Base-by-base conservation (phyloP, 2,888 invertebrate species). In the Andrena praecox region DNA sequence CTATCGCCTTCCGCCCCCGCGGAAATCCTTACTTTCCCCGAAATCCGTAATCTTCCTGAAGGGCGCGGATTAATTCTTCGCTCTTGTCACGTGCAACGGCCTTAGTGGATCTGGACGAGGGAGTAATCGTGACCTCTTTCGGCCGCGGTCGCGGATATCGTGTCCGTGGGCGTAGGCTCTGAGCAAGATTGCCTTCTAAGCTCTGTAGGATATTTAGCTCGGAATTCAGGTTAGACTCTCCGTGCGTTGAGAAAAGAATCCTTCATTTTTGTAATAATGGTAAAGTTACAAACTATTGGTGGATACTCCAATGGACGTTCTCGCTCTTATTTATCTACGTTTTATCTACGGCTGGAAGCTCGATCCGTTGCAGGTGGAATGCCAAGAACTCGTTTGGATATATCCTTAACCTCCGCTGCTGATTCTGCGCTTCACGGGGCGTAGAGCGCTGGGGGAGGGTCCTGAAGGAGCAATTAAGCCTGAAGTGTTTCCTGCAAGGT, bases 401-500 rank as follows among this genome's bases (percentile, higher is more conserved):
- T 87, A 89, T 85, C 85, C 81, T 87, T 87, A 86, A 84, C 87
- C 85, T 84, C 81, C 85, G 83, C 24, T 80, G 89, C 87, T 84
- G 89, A 89, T 89, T 86, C 86, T 89, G 87, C 86, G 89, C 80
- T 85, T 89, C 86, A 78, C 84, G 82, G 62, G 60, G 71, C 82
- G 24, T 16, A 42, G 42, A 42, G 16, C 78, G 70, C 88, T 76
- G 85, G 86, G 87, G 87, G 87, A 87, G 89, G 87, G 85, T 89
- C 89, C 89, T 87, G 87, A 90, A 92, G 89, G 89, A 92, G 93
- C 93, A 93, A 93, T 93, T 93, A 93, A 93, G 91, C 90, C 90
- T 90, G 85, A 90, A 93, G 93, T 93, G 91, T 92, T 93, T 93
- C 93, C 93, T 93, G 93, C 93, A 93, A 93, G 93, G 93, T 93